Evolutionary conservation across 1,140 invertebrate species (phyloP).

Genomic region (Trachelipus rathkii): DNA sequence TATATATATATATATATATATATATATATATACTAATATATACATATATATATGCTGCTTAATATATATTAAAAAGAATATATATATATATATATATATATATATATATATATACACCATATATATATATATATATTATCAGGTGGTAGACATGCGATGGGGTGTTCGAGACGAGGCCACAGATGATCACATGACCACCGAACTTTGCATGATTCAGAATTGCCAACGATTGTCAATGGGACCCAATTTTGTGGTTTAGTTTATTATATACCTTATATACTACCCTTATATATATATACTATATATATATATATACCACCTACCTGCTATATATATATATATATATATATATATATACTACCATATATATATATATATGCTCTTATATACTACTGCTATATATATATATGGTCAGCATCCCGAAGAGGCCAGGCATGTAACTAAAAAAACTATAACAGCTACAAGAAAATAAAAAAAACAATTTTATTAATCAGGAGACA

Average conservation of each 20-base stretch:
- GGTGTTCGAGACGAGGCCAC: conserved; percentile 93
- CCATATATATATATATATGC: too few relatives aligned
- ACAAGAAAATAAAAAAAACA: too few relatives aligned
- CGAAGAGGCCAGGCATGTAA: too few relatives aligned
- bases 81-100: conserved; percentile 29
- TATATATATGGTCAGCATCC: too few relatives aligned
- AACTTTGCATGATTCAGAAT: conserved; percentile 95
- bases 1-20: conserved; percentile 23
- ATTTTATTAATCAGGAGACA: too few relatives aligned
- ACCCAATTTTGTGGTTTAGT: conserved; percentile 89
- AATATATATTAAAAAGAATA: conserved; percentile 26
- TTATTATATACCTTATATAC: background rate
- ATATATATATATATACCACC: too few relatives aligned
- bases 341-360: too few relatives aligned
- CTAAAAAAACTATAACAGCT: too few relatives aligned
- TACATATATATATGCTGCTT: conserved; percentile 24
- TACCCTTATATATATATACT: too few relatives aligned
- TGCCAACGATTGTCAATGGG: conserved; percentile 96
- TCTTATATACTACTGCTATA: too few relatives aligned
- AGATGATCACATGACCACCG: conserved; percentile 98
- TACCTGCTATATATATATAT: too few relatives aligned
- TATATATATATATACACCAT: conserved; percentile 27
- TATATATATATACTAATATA: conserved; percentile 26
- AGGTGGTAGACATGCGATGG: conserved; percentile 99
- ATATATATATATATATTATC: conserved; percentile 6